Base-by-base conservation (phyloP, 2,113 vertebrate species). In the Pseudopodoces humilis region DNA sequence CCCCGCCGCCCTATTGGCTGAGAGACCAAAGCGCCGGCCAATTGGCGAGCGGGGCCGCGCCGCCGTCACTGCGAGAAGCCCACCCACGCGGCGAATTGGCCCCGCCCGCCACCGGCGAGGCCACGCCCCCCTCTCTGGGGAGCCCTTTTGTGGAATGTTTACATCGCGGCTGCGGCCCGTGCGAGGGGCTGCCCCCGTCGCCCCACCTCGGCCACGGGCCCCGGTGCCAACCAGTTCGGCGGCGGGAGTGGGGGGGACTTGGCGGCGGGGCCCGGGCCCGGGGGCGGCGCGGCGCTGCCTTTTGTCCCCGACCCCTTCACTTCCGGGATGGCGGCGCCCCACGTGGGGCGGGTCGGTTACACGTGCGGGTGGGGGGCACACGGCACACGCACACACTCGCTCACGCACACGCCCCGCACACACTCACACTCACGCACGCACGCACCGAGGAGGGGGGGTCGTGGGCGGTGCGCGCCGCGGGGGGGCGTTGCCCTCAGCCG, bases 111-210 rank as follows among this genome's bases (percentile, higher is more conserved):
- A 17, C 4, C 9, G 16, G 9, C 23, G 12, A 87, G 52, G 64
- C 90, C 81, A 58, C 93, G 41, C 95, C 94, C 86, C 75, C 75
- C 71, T 30, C 90, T 52, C 59, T 27, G 15, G 79, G 68, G 92
- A 92, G 85, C 82, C 82, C 95, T 94, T 95, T 95, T 96, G 95
- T 96, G 95, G 91, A 77, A 84, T 96, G 95, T 96, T 96, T 96
- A 95, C 86, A 96, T 96, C 80, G 77, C 84, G 78, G 52, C 35
- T 11, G 25, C 62, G 16, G 71, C 78, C 47, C 39, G 70, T 39
- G 30, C 52, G 16, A 55, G 50, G 28, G 11, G 50, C 21, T 71
- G 28, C 21, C 30, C 27, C 8, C 21, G 28, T 13, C 28, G 21
- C 5, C 18, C 15, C 13, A 6, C 37, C 11, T 15, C 21, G 37